Conservation (phyloP, 92 coral and sea anemone species). For the Porites divaricata region DNA sequence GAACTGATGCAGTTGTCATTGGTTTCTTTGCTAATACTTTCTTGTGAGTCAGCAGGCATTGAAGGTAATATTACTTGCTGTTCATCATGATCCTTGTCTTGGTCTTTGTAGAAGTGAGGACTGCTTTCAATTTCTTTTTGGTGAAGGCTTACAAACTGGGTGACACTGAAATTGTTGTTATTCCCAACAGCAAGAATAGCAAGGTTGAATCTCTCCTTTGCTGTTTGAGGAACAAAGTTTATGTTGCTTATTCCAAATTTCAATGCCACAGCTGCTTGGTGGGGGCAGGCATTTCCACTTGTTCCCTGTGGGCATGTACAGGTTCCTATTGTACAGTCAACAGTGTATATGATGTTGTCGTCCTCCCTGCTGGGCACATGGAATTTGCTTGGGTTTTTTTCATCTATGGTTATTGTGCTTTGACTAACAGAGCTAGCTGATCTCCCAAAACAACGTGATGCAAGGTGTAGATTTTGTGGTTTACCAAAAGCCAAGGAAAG, state of each 20-base stretch:
- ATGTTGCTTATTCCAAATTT: constrained; percentile 37
- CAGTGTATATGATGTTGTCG: background rate
- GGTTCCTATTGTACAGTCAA: constrained; percentile 35
- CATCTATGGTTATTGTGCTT: constrained; percentile 30
- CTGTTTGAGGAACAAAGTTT: constrained; percentile 56
- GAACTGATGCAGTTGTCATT: background rate
- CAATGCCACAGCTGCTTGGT: constrained; percentile 68
- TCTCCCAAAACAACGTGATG: too few relatives aligned
- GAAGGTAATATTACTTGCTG: background rate
- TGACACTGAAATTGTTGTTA: constrained; percentile 23
- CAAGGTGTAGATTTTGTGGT: too few relatives aligned
- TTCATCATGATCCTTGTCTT: constrained; percentile 1
- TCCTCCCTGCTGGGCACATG: constrained; percentile 48
- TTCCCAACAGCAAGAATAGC: constrained; percentile 62
- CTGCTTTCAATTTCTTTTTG: constrained; percentile 53
- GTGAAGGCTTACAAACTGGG: constrained; percentile 53
- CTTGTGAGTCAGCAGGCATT: background rate
- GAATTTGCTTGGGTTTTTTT: constrained; percentile 38
- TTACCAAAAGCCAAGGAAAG: constrained; percentile 55
- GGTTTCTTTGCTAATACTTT: background rate
- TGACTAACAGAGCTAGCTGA: constrained; percentile 37
- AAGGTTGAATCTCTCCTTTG: constrained; percentile 50
- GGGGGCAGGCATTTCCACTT: constrained; percentile 59
- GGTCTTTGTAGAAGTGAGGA: constrained; percentile 35
- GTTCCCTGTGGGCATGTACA: constrained; percentile 58